These are phyloP conservation scores for Anguilla japonica DNA, from an alignment of 2,113 vertebrate genomes.

Conservation along the genomic window DNA sequence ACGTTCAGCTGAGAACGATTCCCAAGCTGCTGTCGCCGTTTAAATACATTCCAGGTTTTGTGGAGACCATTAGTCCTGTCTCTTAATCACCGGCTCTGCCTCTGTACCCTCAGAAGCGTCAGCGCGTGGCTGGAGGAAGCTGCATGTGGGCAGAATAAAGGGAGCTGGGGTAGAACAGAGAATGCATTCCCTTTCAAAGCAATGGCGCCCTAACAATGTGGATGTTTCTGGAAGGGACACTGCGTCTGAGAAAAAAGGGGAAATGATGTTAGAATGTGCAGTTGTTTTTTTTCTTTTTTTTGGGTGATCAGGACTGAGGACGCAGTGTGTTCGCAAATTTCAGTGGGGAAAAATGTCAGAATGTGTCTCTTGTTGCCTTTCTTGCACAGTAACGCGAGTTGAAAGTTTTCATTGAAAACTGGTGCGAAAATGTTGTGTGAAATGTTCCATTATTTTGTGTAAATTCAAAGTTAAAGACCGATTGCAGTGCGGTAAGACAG, in stretches of 20 bases:
- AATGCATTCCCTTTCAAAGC: constrained; percentile 53
- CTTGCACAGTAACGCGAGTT: too few relatives aligned
- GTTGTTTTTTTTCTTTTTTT: neutral
- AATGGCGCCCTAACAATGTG: constrained; percentile 36
- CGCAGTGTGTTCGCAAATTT: too few relatives aligned
- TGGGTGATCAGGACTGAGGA: neutral
- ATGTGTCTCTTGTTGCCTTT: too few relatives aligned
- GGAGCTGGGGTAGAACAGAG: constrained; percentile 48
- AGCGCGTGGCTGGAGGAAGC: constrained; percentile 61
- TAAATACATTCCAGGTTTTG: constrained; percentile 75
- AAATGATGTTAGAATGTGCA: neutral
- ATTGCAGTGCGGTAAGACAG: neutral
- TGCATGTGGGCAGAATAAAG: constrained; percentile 67
- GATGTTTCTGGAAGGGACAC: neutral
- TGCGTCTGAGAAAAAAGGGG: neutral
- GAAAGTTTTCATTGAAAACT: too few relatives aligned
- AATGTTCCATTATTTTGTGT: neutral
- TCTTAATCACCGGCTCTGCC: constrained; percentile 74
- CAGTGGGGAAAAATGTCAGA: too few relatives aligned
- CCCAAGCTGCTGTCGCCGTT: constrained; percentile 56
- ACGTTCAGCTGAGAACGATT: constrained; percentile 51
- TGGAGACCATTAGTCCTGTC: constrained; percentile 75
- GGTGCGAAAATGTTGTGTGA: too few relatives aligned
- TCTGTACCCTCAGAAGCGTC: constrained; percentile 69
- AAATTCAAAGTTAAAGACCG: neutral